A percentile compares a stretch with the other conserved stretches of the same genome.
phyloP scores from a whole-genome alignment of 2,113 vertebrate species.

The Malaclemys terrapin region DNA sequence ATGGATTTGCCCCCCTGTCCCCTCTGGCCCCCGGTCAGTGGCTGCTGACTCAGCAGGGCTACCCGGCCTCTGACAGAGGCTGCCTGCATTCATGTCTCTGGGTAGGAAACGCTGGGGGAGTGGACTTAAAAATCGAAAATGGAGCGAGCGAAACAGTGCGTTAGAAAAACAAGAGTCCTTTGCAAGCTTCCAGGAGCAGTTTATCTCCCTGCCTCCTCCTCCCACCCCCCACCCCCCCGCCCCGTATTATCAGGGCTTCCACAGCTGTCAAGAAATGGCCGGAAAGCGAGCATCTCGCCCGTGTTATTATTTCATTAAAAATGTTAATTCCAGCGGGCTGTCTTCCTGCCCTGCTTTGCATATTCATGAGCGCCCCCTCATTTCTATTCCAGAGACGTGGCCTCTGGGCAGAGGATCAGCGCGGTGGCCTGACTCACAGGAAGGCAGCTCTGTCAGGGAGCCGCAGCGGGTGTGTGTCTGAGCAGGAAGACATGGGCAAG shows the following conservation, averaged over 20 bases:
- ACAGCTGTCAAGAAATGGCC: neutral
- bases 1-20: neutral
- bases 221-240: no score
- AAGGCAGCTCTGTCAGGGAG: slow-evolving; percentile 37
- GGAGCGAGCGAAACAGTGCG: neutral
- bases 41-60: neutral
- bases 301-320: slow-evolving; percentile 61
- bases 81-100: neutral
- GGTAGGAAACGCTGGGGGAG: neutral
- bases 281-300: neutral
- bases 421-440: neutral
- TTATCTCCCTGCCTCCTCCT: neutral
- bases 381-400: slow-evolving; percentile 38
- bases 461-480: neutral
- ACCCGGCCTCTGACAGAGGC: no score
- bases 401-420: slow-evolving; percentile 28
- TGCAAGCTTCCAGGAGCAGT: neutral
- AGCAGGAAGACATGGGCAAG: neutral
- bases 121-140: neutral
- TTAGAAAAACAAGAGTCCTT: neutral
- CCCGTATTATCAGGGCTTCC: neutral
- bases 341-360: slow-evolving; percentile 48
- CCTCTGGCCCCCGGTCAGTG: no score
- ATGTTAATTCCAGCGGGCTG: slow-evolving; percentile 66
- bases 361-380: slow-evolving; percentile 45